Percentiles rank a stretch among this genome's conserved stretches.
Evolutionary conservation across 2,113 vertebrate species (phyloP).

Genomic region (Cryptotis parvus): DNA sequence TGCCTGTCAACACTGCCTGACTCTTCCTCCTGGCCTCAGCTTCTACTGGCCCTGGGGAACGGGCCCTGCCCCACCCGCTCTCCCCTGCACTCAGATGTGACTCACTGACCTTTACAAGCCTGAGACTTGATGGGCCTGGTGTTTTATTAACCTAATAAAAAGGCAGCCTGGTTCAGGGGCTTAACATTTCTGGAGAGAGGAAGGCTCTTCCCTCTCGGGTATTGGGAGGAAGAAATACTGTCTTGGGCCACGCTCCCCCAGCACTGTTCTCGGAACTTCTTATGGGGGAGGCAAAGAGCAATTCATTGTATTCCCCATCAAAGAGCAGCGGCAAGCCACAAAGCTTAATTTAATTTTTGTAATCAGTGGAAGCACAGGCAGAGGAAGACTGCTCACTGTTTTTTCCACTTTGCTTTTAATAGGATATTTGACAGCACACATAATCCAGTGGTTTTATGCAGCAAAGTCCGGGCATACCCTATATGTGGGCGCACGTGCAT

Average conservation of each 20-base stretch:
- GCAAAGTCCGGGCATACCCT: slow-evolving; percentile 30
- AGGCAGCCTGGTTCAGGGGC: slow-evolving; percentile 74
- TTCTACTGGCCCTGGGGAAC: neutral
- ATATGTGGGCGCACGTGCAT: no score
- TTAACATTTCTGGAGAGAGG: slow-evolving; percentile 81
- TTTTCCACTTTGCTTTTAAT: slow-evolving; percentile 83
- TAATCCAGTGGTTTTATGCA: slow-evolving; percentile 80
- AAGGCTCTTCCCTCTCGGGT: slow-evolving; percentile 67
- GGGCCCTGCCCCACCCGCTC: slow-evolving; percentile 15
- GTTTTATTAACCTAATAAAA: slow-evolving; percentile 87
- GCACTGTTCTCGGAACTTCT: slow-evolving; percentile 66
- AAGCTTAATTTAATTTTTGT: slow-evolving; percentile 85
- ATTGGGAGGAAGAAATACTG: slow-evolving; percentile 76
- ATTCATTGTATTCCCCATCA: slow-evolving; percentile 79
- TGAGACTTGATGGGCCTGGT: slow-evolving; percentile 81
- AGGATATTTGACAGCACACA: slow-evolving; percentile 82
- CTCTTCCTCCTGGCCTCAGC: neutral
- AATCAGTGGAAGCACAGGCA: slow-evolving; percentile 80
- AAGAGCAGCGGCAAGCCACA: slow-evolving; percentile 73
- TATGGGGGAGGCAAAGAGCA: slow-evolving; percentile 55
- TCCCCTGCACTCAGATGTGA: slow-evolving; percentile 70
- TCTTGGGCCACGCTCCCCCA: slow-evolving; percentile 62
- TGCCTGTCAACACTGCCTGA: neutral
- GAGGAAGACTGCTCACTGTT: slow-evolving; percentile 80
- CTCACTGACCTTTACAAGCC: slow-evolving; percentile 83